Evolutionary conservation across 1,140 invertebrate genomes (phyloP), one percentile per base, ranked within the genome.

Genomic region (Uloborus diversus): DNA sequence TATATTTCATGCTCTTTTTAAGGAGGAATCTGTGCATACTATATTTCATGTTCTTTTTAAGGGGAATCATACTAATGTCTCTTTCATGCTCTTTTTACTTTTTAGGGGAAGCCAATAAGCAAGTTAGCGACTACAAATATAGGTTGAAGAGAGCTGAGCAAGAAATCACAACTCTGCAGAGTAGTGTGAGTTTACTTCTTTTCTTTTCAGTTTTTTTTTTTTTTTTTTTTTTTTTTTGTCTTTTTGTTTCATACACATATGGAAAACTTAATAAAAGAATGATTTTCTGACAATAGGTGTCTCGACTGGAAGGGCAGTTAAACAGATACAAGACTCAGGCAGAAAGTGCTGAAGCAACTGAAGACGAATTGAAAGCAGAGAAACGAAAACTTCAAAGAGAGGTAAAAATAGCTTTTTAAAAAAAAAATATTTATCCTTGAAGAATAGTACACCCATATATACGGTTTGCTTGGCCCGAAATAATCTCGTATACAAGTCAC

Each of bases 141-240:
- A 94, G 96, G 85, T 90, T 97, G 82, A 96, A 98, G 88, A 97
- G 98, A 86, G 94, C 96, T 64, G 97, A 99, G 87, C 95, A 98
- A 87, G 97, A 99, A 88, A 94, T 96, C 84, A 94, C 94, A 64
- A 96, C 95, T 82, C 89, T 98, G 84, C 83, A 80, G 56, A 71
- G 79, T 28, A 84, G 25, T 71, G 89, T 92, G 49, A 81, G 81
- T 79, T 57, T 49, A 14, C 9, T n/a, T n/a, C n/a, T n/a, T n/a
- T n/a, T n/a, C n/a, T n/a, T n/a, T n/a, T n/a, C n/a, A n/a, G n/a
- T n/a, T 13, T 20, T 61, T 59, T 23, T 25, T 28, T n/a, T 30
- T n/a, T 66, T 66, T 42, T 23, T 23, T 20, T 35, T 17, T 0
- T 5, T 32, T 33, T 11, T 2, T 1, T 1, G 37, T 42, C 9